phyloP scores from a whole-genome alignment of 2,888 invertebrate species.

The Chironomus riparius region DNA sequence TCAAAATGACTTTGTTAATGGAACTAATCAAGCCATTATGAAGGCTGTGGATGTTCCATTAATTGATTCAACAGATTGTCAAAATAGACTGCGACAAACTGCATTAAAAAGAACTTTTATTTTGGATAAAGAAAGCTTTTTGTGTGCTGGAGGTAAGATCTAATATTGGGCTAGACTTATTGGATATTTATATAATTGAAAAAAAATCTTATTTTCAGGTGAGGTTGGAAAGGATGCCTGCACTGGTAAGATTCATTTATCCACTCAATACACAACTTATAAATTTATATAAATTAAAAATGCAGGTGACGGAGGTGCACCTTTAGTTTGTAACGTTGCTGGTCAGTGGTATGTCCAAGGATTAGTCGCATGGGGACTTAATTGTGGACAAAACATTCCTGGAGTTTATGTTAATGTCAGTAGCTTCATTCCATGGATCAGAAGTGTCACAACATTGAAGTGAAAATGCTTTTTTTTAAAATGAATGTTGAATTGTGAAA shows the following conservation, averaged over 20 bases:
- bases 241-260: neutral
- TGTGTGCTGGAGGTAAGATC: neutral
- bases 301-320: neutral
- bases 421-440: neutral
- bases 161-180: neutral
- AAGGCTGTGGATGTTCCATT: neutral
- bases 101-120: neutral
- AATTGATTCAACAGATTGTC: neutral
- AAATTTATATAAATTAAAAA: too few species aligned
- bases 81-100: neutral
- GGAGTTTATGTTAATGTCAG: neutral
- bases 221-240: neutral
- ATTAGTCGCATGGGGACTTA: constrained; percentile 50
- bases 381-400: constrained; percentile 35
- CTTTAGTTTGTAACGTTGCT: neutral
- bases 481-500: too few species aligned
- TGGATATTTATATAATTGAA: too few species aligned
- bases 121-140: neutral
- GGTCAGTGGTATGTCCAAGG: constrained; percentile 43
- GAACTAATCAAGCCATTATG: neutral
- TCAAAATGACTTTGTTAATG: neutral
- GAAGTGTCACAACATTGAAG: neutral
- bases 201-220: too few species aligned
- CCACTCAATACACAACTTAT: too few species aligned
- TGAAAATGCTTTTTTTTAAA: neutral